A percentile compares a stretch with the other conserved stretches of the same genome.
These are phyloP conservation scores for Lysandra bellargus DNA, from an alignment of 2,888 invertebrate species.

Conservation along the genomic window DNA sequence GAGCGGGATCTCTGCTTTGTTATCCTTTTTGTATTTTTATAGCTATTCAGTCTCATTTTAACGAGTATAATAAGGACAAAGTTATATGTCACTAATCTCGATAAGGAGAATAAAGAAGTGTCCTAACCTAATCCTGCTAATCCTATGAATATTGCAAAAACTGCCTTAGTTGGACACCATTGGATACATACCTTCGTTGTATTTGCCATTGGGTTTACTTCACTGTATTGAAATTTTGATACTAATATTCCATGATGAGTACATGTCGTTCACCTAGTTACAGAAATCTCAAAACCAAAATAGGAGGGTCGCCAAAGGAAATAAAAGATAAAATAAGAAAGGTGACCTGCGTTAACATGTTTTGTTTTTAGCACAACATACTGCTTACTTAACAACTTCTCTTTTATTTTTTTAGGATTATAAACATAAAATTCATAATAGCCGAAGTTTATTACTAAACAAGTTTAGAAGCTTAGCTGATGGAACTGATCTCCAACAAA, in stretches of 20 bases:
- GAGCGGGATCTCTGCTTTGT: background rate
- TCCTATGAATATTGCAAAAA: no score
- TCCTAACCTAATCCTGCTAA: no score
- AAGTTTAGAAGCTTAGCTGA: constrained; percentile 55
- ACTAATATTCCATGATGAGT: constrained; percentile 50
- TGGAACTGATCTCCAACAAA: constrained; percentile 56
- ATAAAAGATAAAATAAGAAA: constrained; percentile 72
- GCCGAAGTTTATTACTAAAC: constrained; percentile 62
- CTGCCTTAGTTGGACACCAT: no score
- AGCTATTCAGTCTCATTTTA: no score
- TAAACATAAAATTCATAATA: constrained; percentile 64
- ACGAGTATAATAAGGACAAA: no score
- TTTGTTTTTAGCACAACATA: background rate
- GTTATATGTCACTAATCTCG: no score
- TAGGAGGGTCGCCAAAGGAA: constrained; percentile 65
- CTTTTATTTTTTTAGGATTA: constrained; percentile 59
- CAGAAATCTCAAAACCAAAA: constrained; percentile 56
- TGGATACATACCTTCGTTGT: no score
- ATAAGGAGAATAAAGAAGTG: no score
- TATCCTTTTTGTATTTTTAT: background rate
- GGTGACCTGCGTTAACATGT: constrained; percentile 42
- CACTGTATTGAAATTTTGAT: background rate
- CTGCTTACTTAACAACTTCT: background rate
- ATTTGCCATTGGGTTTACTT: background rate
- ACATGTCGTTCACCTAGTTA: constrained; percentile 58